Evolutionary conservation across 2,888 invertebrate species (phyloP), one percentile per base, ranked within the genome.

Genomic region (Drosophila subquinaria): DNA sequence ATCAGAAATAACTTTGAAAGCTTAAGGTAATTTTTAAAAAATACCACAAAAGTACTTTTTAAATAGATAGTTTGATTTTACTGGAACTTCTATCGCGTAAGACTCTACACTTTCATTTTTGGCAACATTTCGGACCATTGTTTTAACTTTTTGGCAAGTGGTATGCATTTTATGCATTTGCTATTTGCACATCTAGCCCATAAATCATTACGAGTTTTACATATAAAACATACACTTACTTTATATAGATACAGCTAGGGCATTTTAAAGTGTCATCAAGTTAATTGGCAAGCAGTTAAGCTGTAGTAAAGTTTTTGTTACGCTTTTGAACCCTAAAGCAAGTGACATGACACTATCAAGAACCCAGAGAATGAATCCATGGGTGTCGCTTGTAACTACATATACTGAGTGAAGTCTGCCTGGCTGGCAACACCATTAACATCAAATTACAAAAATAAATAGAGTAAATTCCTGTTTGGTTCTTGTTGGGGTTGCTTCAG

Each of bases 361-460:
- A 48, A 15, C 17, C 11, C 17, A 9, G 11, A 30, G 35, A 30
- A 10, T 45, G 45, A 45, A 57, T 57, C 45, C 35, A 23, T 35
- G 45, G n/a, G 33, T 45, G 50, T 9, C 51, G 64, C 33, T 57
- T 51, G 50, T 45, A 69, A 52, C 57, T 64, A 69, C 4, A 20
- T 35, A n/a, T 23, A 36, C 15, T 13, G 35, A 36, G n/a, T 38
- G 27, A 38, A 27, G 23, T 1, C 52, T 27, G 38, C 1, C 38
- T 27, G 27, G 23, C 43, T 45, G 56, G 78, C 69, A 69, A 62
- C 68, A 73, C 61, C 71, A 85, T 89, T 88, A 88, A 76, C 88
- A 78, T 83, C 76, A 88, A 80, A 89, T 89, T 88, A 85, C 83
- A 71, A 73, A 72, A 82, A 82, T 75, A 82, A 75, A 88, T 74